phyloP scores from a whole-genome alignment of 2,888 invertebrate genomes.

The Melanchra persicariae region DNA sequence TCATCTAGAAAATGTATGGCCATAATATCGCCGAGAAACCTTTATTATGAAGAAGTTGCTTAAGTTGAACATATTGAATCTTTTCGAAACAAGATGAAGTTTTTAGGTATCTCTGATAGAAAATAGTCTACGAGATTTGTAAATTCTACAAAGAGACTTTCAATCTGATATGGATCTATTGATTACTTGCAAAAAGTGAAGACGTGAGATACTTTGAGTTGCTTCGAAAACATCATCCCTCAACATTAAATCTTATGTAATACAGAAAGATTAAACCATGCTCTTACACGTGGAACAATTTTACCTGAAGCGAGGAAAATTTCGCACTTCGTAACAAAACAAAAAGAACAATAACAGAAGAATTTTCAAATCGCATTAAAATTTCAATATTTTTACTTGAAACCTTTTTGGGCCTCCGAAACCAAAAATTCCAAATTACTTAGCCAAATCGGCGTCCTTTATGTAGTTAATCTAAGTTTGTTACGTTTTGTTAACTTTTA shows the following conservation, averaged over 20 bases:
- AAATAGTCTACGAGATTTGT: neutral
- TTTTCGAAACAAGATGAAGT: conserved; percentile 14
- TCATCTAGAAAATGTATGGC: conserved; percentile 51
- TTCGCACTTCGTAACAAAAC: conserved; percentile 20
- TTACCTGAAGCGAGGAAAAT: neutral
- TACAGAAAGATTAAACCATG: neutral
- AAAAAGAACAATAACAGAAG: conserved; percentile 54
- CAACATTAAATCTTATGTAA: neutral
- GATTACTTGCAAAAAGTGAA: neutral
- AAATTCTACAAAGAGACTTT: neutral
- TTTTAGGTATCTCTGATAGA: conserved; percentile 5
- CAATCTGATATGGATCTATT: neutral
- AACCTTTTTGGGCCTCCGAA: conserved; percentile 30
- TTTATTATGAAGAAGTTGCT: conserved; percentile 16
- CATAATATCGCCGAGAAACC: conserved; percentile 23
- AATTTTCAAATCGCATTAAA: conserved; percentile 45
- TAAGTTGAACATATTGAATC: conserved; percentile 18
- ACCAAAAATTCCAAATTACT: conserved; percentile 49
- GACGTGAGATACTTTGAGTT: neutral
- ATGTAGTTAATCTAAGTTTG: conserved; percentile 74
- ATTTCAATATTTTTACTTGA: conserved; percentile 47
- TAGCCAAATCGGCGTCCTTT: conserved; percentile 51
- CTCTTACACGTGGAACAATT: neutral
- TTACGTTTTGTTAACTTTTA: conserved; percentile 71
- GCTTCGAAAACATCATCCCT: neutral